A percentile compares a stretch with the other conserved stretches of the same genome.
These are phyloP conservation scores for Sarcophaga caerulescens DNA, from an alignment of 2,888 invertebrate species.

Conservation along the genomic window DNA sequence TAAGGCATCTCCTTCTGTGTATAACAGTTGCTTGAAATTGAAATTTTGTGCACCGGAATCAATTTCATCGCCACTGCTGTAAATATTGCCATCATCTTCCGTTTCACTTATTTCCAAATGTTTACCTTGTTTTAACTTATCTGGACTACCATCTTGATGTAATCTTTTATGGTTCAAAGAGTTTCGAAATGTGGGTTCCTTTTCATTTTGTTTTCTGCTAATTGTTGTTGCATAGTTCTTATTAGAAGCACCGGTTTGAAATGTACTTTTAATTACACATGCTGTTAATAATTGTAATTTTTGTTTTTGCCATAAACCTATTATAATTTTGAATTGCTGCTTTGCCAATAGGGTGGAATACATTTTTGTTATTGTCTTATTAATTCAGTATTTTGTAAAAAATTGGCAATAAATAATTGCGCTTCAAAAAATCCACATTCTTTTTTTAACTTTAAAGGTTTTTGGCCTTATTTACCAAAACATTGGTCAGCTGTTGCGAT, in stretches of 20 bases:
- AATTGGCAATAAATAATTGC: conserved; percentile 27
- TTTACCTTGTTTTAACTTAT: neutral
- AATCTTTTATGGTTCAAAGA: neutral
- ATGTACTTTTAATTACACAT: conserved; percentile 58
- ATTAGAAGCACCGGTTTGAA: conserved; percentile 1
- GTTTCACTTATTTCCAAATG: neutral
- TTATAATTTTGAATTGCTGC: conserved; percentile 70
- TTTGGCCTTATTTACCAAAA: conserved; percentile 33
- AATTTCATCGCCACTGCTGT: conserved; percentile 7
- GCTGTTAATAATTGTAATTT: conserved; percentile 68
- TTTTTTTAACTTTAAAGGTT: neutral
- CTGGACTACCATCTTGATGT: neutral
- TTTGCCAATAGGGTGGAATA: conserved; percentile 70
- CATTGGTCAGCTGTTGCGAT: conserved; percentile 26
- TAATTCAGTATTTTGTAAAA: conserved; percentile 25
- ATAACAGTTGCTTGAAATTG: conserved; percentile 58
- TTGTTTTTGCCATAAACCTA: conserved; percentile 66
- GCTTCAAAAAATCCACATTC: conserved; percentile 42
- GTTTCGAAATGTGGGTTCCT: neutral
- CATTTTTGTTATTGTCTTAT: conserved; percentile 66
- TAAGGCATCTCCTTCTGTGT: conserved; percentile 56
- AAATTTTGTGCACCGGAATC: conserved; percentile 25
- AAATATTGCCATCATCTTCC: conserved; percentile 4
- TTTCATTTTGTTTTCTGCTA: neutral
- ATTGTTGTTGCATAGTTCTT: conserved; percentile 11